phyloP scores from a whole-genome alignment of 2,113 vertebrate genomes.

The Xiphophorus hellerii region DNA sequence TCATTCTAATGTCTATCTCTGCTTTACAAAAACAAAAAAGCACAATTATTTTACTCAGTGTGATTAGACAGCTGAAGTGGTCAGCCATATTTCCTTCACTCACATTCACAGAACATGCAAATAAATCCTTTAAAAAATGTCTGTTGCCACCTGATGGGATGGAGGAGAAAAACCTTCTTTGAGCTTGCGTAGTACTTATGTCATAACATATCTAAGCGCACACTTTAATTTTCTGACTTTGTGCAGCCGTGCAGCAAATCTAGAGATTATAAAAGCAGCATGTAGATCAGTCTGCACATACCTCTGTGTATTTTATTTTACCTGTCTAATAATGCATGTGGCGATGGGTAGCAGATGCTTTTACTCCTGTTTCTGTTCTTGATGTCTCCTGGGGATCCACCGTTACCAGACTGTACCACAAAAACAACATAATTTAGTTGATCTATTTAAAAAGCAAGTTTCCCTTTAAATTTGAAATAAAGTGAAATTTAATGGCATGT shows the following conservation, averaged over 20 bases:
- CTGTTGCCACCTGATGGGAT: too few relatives aligned
- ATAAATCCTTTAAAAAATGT: too few relatives aligned
- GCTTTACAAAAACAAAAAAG: neutral
- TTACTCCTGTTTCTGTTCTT: constrained; percentile 84
- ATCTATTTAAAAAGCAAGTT: neutral
- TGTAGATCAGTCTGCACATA: neutral
- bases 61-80: neutral
- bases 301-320: constrained; percentile 62
- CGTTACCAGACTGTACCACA: constrained; percentile 81
- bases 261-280: neutral
- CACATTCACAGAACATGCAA: too few relatives aligned
- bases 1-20: neutral
- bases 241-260: neutral
- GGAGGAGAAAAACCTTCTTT: too few relatives aligned
- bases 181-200: too few relatives aligned
- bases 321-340: constrained; percentile 83
- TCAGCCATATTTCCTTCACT: too few relatives aligned
- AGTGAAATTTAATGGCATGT: neutral
- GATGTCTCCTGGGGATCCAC: constrained; percentile 74
- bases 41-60: neutral
- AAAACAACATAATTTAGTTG: neutral
- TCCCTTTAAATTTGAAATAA: neutral
- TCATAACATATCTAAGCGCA: too few relatives aligned
- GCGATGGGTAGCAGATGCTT: constrained; percentile 80
- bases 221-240: too few relatives aligned